Base-by-base conservation (phyloP, 2,888 invertebrate genomes). In the Eupithecia exiguata region DNA sequence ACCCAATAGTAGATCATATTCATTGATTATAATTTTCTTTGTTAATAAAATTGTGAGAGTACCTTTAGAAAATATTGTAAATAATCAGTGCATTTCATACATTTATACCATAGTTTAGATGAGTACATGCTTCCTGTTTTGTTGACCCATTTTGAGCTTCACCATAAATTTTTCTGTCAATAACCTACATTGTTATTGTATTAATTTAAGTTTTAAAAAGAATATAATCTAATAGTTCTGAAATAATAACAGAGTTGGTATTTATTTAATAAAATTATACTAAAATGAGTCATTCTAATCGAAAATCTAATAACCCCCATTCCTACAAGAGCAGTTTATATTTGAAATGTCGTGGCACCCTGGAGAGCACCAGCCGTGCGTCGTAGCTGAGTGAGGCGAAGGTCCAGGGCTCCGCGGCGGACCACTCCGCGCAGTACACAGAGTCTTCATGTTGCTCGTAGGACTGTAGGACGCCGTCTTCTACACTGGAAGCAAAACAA, bases 301-400 rank as follows among this genome's bases (percentile, higher is more conserved):
- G 18, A 30, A 30, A n/a, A n/a, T n/a, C n/a, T 43, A 3, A 14
- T 14, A 43, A n/a, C n/a, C 7, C n/a, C n/a, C 5, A 49, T 7
- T n/a, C 12, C 21, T 95, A 98, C 78, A 98, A 93, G 82, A 98
- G 95, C 85, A 99, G 98, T 94, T 98, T 98, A 88, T 99, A 99
- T 92, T 99, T 99, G 87, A 98, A 97, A 84, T 97, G 97, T 77
- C 97, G 95, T n/a, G 99, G 99, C 35, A 99, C 99, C 84, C 97
- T 95, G 61, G 99, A 98, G 53, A 99, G 96, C 68, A 99, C 97
- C 25, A 99, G 95, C 68, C 99, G 94, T 0, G 99, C 99, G 92
- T 99, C 99, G 89, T 99, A 99, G 88, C 99, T 99, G 1, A 99
- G 95, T 0, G 99, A 99, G n/a, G 99, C 99, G 95, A 99, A 99